Evolutionary conservation across 2,797 vertebrate genomes (phyloP), one percentile per base, ranked within the genome.

Genomic region (Nyctalus aviator): DNA sequence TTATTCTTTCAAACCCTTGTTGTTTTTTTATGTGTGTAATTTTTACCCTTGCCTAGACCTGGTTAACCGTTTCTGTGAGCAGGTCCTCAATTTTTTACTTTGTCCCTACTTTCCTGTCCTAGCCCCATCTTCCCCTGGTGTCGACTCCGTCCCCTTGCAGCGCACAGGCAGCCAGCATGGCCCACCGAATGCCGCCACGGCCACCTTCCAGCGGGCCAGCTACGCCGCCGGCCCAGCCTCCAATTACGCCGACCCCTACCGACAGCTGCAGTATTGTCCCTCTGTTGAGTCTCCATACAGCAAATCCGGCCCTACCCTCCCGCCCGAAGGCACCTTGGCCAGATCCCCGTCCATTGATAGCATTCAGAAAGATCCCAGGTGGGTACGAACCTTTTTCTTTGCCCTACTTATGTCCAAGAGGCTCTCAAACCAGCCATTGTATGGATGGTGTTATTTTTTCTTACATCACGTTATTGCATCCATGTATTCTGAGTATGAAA

Each of bases 101-200:
- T 99, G 99, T 99, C 99, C 99, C 99, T 99, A 99, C 99, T 99
- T 99, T 99, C 99, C 99, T 98, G 97, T 98, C 99, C 97, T 99
- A 99, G 99, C 99, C 99, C 99, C 99, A 97, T 99, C 99, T 98
- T 99, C 99, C 99, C 99, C 99, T 90, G 99, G 99, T 99, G 99
- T 99, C 98, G 99, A 99, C 99, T 99, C 99, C 99, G 98, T 98
- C 99, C 99, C 99, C 98, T 99, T 99, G 99, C 99, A 99, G 99
- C 99, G 99, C 98, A 99, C 99, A 98, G 99, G 98, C 98, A 99
- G 99, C 97, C 99, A 98, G 84, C 98, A 98, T 69, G 98, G 98
- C 96, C 97, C 98, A 35, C 98, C 99, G 97, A 98, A 98, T 94
- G 98, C 99, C 37, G 98, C 99, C 32, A 98, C 99, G 2, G 99